Percentiles rank a stretch among this genome's conserved stretches.
Conservation (phyloP, 92 coral and sea anemone genomes). For the Heteractis magnifica region DNA sequence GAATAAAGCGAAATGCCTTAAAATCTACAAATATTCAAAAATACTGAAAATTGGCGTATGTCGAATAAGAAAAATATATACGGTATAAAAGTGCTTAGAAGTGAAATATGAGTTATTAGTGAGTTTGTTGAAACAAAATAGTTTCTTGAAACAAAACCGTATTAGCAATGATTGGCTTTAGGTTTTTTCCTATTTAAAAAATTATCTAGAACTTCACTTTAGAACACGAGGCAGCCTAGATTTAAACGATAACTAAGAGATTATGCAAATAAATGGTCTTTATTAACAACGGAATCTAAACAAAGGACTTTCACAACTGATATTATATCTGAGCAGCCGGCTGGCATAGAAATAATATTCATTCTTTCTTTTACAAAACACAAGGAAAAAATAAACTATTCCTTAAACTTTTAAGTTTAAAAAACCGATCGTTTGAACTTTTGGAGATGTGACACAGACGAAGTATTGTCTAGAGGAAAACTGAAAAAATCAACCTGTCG, state of each 20-base stretch:
- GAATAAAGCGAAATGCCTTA: too few species aligned
- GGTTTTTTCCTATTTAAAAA: background rate
- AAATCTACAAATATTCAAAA: too few species aligned
- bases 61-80: too few species aligned
- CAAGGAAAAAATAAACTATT: background rate
- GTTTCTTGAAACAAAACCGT: background rate
- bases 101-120: too few species aligned
- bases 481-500: background rate
- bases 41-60: too few species aligned
- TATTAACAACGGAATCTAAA: background rate
- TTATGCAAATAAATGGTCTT: background rate
- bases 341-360: background rate
- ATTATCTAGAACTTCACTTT: background rate
- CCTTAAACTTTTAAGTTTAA: too few species aligned
- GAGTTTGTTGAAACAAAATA: too few species aligned
- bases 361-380: background rate
- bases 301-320: background rate
- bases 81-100: too few species aligned
- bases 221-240: slow-evolving; percentile 1
- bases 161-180: too few species aligned
- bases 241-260: background rate
- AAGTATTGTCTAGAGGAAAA: background rate
- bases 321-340: background rate
- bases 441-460: background rate
- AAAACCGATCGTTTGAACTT: background rate